Evolutionary conservation across 2,888 invertebrate genomes (phyloP).

Genomic region (Neocrepidodera transversa): DNA sequence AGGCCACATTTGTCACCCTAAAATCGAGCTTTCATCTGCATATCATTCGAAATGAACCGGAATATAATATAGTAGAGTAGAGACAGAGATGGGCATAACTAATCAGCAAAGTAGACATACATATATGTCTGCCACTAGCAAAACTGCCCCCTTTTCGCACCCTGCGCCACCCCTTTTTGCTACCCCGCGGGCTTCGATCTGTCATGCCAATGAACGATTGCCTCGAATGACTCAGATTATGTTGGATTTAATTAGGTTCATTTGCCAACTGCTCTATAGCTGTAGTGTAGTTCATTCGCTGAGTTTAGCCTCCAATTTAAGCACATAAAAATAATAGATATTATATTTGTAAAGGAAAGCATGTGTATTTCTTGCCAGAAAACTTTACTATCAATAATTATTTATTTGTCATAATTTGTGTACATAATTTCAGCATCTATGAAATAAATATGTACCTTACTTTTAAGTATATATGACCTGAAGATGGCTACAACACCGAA

Average conservation of each 20-base stretch:
- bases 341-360: too few relatives aligned
- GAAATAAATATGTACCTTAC: too few relatives aligned
- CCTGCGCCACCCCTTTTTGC: constrained; percentile 25
- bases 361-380: too few relatives aligned
- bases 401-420: too few relatives aligned
- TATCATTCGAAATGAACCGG: constrained; percentile 36
- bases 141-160: constrained; percentile 35
- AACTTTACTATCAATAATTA: too few relatives aligned
- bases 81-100: constrained; percentile 23
- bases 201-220: constrained; percentile 39
- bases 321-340: too few relatives aligned
- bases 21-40: constrained; percentile 35
- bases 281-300: too few relatives aligned
- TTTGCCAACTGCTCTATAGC: too few relatives aligned
- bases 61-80: constrained; percentile 30
- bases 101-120: constrained; percentile 39
- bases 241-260: constrained; percentile 32
- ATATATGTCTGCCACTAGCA: constrained; percentile 36
- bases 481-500: too few relatives aligned
- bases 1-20: constrained; percentile 26
- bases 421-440: too few relatives aligned
- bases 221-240: constrained; percentile 36
- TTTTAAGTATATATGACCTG: too few relatives aligned
- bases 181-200: constrained; percentile 23
- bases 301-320: too few relatives aligned